Evolutionary conservation across 2,888 invertebrate genomes (phyloP), one percentile per base, ranked within the genome.

Genomic region (Heteromyza rotundicornis): DNA sequence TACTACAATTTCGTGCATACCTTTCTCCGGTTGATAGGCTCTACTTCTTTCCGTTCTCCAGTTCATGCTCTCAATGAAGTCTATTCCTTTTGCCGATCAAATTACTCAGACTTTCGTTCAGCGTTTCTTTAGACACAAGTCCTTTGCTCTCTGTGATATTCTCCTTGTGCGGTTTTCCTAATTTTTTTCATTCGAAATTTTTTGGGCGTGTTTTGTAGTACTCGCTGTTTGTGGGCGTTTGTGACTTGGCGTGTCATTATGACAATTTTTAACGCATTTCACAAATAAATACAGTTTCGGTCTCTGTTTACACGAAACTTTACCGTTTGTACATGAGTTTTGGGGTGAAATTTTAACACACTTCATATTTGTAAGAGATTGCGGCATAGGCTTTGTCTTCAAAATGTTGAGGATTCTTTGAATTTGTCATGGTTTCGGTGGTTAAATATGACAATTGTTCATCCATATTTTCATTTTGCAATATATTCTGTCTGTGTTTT

Each of bases 1-100:
- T 79, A 74, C 80, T 79, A 70, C 66, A 69, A 77, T 79, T 79
- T 74, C 80, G 27, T 57, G 50, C 57, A 56, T 54, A 57, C 61
- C 64, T 60, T 32, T 57, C 35, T 54, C 65, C 64, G 60, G 66
- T 52, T 36, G 51, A 3, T 52, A 49, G n/a, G 22, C 7, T 59
- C 23, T 12, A 24, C 0, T 20, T 27, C 24, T 27, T 10, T 16
- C 3, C 27, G n/a, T 16, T 27, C 8, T 27, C 2, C 17, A 14
- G 12, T 19, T 27, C 14, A 23, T 32, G 12, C 16, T 27, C 35
- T 54, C 32, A 35, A 27, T 22, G 19, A 55, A 22, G 49, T n/a
- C 20, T 19, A 8, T 32, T 40, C 44, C 59, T 57, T 59, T 59
- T 60, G 52, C 55, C 47, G 58, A 63, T 68, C 67, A 56, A 20